Percentiles rank a stretch among this genome's conserved stretches.
phyloP scores from a whole-genome alignment of 2,888 invertebrate species.

The Nipponacmea schrenckii region DNA sequence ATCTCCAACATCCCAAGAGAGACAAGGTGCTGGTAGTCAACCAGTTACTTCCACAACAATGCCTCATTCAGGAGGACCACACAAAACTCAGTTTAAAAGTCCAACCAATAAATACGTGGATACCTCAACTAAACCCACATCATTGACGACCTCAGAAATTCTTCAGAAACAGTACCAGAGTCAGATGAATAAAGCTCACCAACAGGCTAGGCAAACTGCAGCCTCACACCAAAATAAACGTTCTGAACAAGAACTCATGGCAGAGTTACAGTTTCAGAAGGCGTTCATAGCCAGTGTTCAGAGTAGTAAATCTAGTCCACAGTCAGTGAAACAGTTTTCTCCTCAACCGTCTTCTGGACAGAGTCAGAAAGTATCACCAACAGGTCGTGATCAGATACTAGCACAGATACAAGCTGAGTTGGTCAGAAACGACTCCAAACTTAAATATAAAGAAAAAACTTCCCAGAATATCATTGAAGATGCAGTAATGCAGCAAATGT shows the following conservation, averaged over 20 bases:
- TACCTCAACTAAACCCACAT: not conserved
- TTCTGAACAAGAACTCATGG: not conserved
- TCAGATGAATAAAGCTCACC: not conserved
- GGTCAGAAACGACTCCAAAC: not conserved
- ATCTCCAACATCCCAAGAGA: constrained; percentile 5
- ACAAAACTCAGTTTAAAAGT: constrained; percentile 16
- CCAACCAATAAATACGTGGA: not conserved
- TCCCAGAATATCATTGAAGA: constrained; percentile 12
- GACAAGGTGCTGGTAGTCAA: not conserved
- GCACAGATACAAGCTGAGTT: constrained; percentile 20
- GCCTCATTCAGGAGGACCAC: constrained; percentile 4
- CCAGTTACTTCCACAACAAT: not conserved
- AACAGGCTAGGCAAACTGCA: not conserved
- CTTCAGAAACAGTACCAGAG: not conserved
- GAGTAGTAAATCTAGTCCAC: not conserved
- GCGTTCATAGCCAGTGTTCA: not conserved
- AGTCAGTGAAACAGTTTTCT: not conserved
- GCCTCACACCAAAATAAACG: not conserved
- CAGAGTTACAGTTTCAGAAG: not conserved
- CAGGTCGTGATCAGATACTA: constrained; percentile 19
- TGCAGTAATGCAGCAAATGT: constrained; percentile 5
- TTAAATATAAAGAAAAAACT: not conserved
- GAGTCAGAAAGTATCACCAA: not conserved
- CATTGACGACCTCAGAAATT: not conserved
- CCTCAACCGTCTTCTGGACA: not conserved